phyloP scores from a whole-genome alignment of 2,797 vertebrate genomes.

The Eptatretus atami region DNA sequence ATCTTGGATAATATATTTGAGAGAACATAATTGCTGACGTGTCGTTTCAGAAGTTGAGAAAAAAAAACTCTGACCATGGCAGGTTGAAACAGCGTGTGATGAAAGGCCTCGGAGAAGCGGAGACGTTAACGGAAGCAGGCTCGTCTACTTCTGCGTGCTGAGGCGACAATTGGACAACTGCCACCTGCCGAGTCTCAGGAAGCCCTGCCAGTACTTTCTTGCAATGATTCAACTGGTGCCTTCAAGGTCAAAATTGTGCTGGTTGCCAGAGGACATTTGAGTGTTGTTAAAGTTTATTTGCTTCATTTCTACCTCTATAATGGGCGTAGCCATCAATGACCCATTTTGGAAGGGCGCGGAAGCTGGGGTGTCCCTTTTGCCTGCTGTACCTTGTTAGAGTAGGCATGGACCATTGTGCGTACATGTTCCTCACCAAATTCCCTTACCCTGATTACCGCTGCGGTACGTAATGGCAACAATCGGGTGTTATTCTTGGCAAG shows the following conservation, averaged over 20 bases:
- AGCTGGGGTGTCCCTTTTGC: background rate
- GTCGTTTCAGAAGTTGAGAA: too few species aligned
- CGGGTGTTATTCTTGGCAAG: background rate
- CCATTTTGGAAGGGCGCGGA: background rate
- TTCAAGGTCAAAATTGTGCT: constrained; percentile 21
- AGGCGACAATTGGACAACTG: constrained; percentile 32
- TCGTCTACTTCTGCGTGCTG: constrained; percentile 46
- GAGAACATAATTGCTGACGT: too few species aligned
- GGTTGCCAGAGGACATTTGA: background rate
- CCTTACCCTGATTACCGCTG: background rate
- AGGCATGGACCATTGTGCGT: constrained; percentile 6
- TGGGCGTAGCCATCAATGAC: too few species aligned
- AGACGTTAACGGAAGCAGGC: constrained; percentile 48
- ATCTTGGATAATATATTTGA: too few species aligned
- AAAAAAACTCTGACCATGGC: background rate
- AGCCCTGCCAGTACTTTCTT: constrained; percentile 48
- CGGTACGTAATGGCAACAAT: too few species aligned
- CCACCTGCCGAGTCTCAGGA: constrained; percentile 46
- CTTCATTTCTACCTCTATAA: too few species aligned
- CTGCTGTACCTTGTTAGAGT: background rate
- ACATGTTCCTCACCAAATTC: background rate
- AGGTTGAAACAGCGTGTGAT: constrained; percentile 57
- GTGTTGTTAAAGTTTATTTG: too few species aligned
- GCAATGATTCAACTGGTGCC: constrained; percentile 51
- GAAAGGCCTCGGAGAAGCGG: constrained; percentile 37